Evolutionary conservation across 2,888 invertebrate genomes (phyloP).

Genomic region (Furcula furcula): DNA sequence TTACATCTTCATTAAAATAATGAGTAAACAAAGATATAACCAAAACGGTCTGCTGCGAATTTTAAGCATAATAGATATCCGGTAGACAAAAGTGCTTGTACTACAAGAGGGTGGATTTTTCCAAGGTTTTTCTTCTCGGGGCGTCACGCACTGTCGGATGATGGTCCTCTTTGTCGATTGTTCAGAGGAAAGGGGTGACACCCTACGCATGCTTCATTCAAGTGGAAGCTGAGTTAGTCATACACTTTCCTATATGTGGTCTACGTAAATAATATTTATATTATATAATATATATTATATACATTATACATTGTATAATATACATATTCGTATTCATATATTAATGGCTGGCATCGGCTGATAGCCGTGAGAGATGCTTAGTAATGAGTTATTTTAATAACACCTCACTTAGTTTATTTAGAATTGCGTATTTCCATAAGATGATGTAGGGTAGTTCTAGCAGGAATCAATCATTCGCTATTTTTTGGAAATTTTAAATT

Average conservation of each 20-base stretch:
- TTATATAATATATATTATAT: too few relatives aligned
- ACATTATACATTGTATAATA: too few relatives aligned
- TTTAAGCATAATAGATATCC: slow-evolving; percentile 13
- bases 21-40: slow-evolving; percentile 7
- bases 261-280: slow-evolving; percentile 16
- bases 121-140: slow-evolving; percentile 35
- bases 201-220: slow-evolving; percentile 68
- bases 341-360: too few relatives aligned
- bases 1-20: too few relatives aligned
- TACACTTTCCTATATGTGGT: slow-evolving; percentile 23
- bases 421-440: too few relatives aligned
- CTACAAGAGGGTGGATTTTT: slow-evolving; percentile 24
- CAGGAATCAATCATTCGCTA: too few relatives aligned
- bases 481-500: too few relatives aligned
- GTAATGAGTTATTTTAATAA: too few relatives aligned
- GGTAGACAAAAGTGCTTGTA: slow-evolving; percentile 19
- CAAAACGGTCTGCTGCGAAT: slow-evolving; percentile 10
- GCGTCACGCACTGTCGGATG: slow-evolving; percentile 56
- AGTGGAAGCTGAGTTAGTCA: slow-evolving; percentile 59
- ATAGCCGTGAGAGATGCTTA: too few relatives aligned
- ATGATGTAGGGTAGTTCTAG: too few relatives aligned
- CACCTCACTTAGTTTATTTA: too few relatives aligned
- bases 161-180: slow-evolving; percentile 57
- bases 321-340: too few relatives aligned
- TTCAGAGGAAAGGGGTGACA: slow-evolving; percentile 69